Conservation (phyloP, 2,888 invertebrate species). For the Dynastes tityus region DNA sequence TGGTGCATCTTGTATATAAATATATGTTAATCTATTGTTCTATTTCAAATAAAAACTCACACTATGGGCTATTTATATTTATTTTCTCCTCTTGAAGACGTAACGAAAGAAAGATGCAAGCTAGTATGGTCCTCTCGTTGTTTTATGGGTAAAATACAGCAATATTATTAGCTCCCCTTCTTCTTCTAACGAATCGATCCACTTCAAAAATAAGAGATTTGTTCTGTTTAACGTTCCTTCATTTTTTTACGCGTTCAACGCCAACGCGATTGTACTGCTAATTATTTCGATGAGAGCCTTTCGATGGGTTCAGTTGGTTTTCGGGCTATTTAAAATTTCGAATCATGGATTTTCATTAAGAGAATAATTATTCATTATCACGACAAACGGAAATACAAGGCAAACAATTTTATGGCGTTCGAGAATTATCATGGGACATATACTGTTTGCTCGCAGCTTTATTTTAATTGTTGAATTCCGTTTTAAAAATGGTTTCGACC, state of each 20-base stretch:
- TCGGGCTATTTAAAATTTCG: background rate
- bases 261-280: background rate
- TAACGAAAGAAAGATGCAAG: too few relatives aligned
- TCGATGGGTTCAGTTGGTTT: background rate
- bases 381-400: background rate
- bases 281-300: background rate
- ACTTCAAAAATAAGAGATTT: background rate
- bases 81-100: too few relatives aligned
- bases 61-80: too few relatives aligned
- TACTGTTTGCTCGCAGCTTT: background rate
- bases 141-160: too few relatives aligned
- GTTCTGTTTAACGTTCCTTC: background rate
- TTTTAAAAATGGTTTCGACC: background rate
- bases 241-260: background rate
- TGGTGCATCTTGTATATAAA: too few relatives aligned
- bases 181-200: background rate
- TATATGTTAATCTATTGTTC: too few relatives aligned
- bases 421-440: slow-evolving; percentile 9
- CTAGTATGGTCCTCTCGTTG: too few relatives aligned
- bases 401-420: background rate
- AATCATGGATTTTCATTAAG: slow-evolving; percentile 6
- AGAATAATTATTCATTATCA: slow-evolving; percentile 18
- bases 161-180: too few relatives aligned
- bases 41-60: too few relatives aligned
- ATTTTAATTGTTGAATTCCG: background rate